phyloP scores from a whole-genome alignment of 2,113 vertebrate species.

The Silurus asotus region DNA sequence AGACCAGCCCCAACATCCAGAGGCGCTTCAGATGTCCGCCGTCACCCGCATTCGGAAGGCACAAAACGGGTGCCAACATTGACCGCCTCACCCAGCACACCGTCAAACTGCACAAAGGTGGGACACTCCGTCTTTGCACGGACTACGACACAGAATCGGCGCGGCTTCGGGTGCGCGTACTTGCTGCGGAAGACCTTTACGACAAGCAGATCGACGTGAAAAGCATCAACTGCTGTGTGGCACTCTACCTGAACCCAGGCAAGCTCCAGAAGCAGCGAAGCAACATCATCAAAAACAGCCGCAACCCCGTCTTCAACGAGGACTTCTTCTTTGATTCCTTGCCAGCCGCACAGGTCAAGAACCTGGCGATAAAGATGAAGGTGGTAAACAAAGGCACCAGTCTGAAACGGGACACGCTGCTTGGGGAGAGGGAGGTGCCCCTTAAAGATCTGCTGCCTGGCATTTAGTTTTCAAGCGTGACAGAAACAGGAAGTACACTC shows the following conservation, averaged over 20 bases:
- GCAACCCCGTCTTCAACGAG: slow-evolving; percentile 94
- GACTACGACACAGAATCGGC: slow-evolving; percentile 85
- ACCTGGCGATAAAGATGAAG: slow-evolving; percentile 90
- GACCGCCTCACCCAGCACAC: slow-evolving; percentile 77
- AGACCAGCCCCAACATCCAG: slow-evolving; percentile 86
- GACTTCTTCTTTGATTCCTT: slow-evolving; percentile 97
- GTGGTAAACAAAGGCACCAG: slow-evolving; percentile 98
- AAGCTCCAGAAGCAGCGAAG: slow-evolving; percentile 96
- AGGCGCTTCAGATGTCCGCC: slow-evolving; percentile 76
- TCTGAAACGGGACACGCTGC: slow-evolving; percentile 88
- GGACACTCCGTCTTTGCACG: slow-evolving; percentile 80
- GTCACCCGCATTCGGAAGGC: slow-evolving; percentile 58
- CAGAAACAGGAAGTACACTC: background rate
- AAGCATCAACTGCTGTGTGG: slow-evolving; percentile 94
- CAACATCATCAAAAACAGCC: slow-evolving; percentile 96
- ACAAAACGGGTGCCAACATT: slow-evolving; percentile 57
- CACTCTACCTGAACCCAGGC: slow-evolving; percentile 89
- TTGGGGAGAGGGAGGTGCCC: slow-evolving; percentile 89
- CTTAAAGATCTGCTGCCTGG: slow-evolving; percentile 80
- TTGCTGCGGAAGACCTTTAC: slow-evolving; percentile 87
- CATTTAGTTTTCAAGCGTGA: slow-evolving; percentile 53
- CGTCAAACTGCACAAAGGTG: slow-evolving; percentile 80
- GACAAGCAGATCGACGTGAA: slow-evolving; percentile 83
- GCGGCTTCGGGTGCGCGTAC: slow-evolving; percentile 83
- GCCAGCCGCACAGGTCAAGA: slow-evolving; percentile 79